phyloP scores from a whole-genome alignment of 2,797 vertebrate species.

The Mus minutoides region DNA sequence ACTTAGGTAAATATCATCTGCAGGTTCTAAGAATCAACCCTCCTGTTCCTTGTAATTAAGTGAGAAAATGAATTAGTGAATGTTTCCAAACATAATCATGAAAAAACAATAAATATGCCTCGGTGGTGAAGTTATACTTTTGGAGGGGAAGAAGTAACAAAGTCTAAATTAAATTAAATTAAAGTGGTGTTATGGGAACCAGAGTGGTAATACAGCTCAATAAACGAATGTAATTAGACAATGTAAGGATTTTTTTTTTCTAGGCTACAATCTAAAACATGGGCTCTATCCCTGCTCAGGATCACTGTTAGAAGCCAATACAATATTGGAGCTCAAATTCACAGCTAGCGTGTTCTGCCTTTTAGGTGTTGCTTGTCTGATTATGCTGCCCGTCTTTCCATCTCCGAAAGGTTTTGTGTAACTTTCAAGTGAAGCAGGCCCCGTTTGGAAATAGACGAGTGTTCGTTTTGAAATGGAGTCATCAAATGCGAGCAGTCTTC shows the following conservation, averaged over 20 bases:
- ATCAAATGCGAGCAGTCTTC: conserved; percentile 73
- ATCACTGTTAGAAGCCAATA: conserved; percentile 82
- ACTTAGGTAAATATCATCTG: conserved; percentile 69
- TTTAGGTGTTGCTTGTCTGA: conserved; percentile 75
- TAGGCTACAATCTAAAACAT: conserved; percentile 79
- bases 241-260: conserved; percentile 77
- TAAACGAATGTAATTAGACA: conserved; percentile 84
- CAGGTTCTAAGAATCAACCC: conserved; percentile 68
- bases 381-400: conserved; percentile 64
- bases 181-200: conserved; percentile 82
- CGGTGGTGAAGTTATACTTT: conserved; percentile 67
- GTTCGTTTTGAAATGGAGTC: conserved; percentile 83
- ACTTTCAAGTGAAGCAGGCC: conserved; percentile 76
- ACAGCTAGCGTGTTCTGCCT: conserved; percentile 75
- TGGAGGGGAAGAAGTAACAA: conserved; percentile 67
- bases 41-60: conserved; percentile 70
- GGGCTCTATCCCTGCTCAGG: conserved; percentile 78
- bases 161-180: conserved; percentile 78
- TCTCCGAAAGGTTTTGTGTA: conserved; percentile 76
- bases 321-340: conserved; percentile 76
- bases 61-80: conserved; percentile 79
- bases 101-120: conserved; percentile 83
- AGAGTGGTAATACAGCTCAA: conserved; percentile 81
- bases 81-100: conserved; percentile 81
- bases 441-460: conserved; percentile 79